Base-by-base conservation (phyloP, 1,140 invertebrate genomes). In the Liolophura sinensis region DNA sequence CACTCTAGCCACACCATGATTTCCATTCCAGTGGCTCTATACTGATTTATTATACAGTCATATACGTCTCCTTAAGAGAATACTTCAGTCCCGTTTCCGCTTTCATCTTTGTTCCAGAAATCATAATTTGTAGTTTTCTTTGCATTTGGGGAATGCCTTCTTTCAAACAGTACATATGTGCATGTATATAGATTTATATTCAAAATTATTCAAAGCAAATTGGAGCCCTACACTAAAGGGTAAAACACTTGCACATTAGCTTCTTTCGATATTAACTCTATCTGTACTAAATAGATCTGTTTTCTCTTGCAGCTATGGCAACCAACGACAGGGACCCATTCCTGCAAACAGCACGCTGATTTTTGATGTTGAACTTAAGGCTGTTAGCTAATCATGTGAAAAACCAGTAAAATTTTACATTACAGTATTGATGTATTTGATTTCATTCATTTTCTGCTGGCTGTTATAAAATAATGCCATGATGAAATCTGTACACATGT, bases 301-400 rank as follows among this genome's bases (percentile, higher is more conserved):
- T 68, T 78, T 75, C 73, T 71, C 69, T 88, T 88, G 49, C 82
- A 93, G 92, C 20, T 81, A 83, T 73, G 81, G 81, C 12, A 75
- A 72, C 52, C 64, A 76, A 12, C 69, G 66, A 54, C 60, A 71
- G 24, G 76, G 77, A 20, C 69, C 73, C 7, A 80, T 81, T 48
- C 79, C 81, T 40, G 68, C 79, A 16, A 82, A 82, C 70, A 81
- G 77, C 68, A 82, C 80, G 22, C 71, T 83, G 1, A 60, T 76
- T 18, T 83, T 82, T 75, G 80, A 82, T 61, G 73, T 83, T 20
- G 81, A 83, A 69, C 64, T 83, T 50, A 93, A 91, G 78, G 89
- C 89, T 82, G 88, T 95, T 58, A 88, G 64, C 65, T 81, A 68
- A 76, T 40, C 31, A 40, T 40, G 31, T 40, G 3, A 40, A 9